Evolutionary conservation across 92 coral and sea anemone species (phyloP).

Genomic region (Siderastrea siderea): DNA sequence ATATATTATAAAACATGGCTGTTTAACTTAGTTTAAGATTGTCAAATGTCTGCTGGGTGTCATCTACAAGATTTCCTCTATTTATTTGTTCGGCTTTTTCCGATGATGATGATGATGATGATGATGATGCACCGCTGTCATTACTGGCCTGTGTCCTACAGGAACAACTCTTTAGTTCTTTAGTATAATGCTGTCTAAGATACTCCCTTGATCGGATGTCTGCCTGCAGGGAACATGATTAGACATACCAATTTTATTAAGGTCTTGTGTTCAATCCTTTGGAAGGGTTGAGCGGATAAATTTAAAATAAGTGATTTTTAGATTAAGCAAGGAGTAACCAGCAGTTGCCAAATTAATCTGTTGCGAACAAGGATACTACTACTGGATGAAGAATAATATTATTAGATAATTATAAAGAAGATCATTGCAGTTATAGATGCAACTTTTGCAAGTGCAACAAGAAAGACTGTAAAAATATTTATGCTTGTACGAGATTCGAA

Average conservation of each 20-base stretch:
- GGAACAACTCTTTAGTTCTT: conserved; percentile 69
- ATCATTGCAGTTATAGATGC: no score
- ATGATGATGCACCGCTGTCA: background rate
- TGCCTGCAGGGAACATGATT: conserved; percentile 58
- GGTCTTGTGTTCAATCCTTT: no score
- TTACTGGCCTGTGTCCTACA: conserved; percentile 30
- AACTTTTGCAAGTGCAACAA: no score
- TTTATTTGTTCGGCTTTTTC: background rate
- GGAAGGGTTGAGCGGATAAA: no score
- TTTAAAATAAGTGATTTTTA: no score
- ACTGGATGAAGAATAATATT: no score
- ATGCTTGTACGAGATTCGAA: no score
- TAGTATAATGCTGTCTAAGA: conserved; percentile 73
- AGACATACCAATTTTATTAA: background rate
- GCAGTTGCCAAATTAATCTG: no score
- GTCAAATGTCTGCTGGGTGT: background rate
- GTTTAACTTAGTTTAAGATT: background rate
- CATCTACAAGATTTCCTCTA: background rate
- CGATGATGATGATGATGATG: background rate
- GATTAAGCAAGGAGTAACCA: no score
- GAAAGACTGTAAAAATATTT: no score
- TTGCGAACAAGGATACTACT: no score
- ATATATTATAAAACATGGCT: background rate
- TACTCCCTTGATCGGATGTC: conserved; percentile 87
- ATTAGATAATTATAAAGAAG: no score